Base-by-base conservation (phyloP, 2,113 vertebrate genomes). In the Oenanthe melanoleuca region DNA sequence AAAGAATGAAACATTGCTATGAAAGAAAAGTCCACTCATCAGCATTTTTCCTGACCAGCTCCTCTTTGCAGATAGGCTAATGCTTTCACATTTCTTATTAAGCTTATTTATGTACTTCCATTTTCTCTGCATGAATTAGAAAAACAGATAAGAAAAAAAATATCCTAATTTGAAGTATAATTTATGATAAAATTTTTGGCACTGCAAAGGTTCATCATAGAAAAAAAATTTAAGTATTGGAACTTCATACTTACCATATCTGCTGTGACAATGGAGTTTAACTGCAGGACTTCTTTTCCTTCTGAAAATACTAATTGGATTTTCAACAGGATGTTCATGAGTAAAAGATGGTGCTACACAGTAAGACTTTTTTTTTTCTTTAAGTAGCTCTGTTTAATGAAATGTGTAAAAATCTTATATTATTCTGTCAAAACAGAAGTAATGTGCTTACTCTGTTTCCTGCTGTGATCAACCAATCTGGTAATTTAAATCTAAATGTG, bases 401-500 rank as follows among this genome's bases (percentile, higher is more conserved):
- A 93, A 96, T 91, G 92, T 94, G 91, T 91, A 96, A 96, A 95
- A 96, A 93, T 95, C 83, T 85, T 93, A 94, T 96, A 70, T 93
- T 95, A 85, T 93, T 89, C 95, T 97, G 96, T 97, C 93, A 96
- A 95, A 97, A 96, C 60, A 92, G 88, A 96, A 96, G 93, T 97
- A 97, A 97, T 97, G 63, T 96, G 92, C 87, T 97, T 97, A 96
- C 85, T 94, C 63, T 95, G 10, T 90, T 95, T 95, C 96, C 86
- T 92, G 86, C 96, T 97, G 95, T 94, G 96, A 93, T 96, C 92
- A 97, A 96, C 81, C 59, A 81, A 31, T 98, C 94, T 93, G 70
- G 85, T 82, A 92, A 95, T 96, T 97, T 96, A 95, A 97, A 97
- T 97, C 95, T 97, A 96, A 97, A 97, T 92, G 80, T 95, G 67